Percentiles rank a stretch among this genome's conserved stretches.
These are phyloP conservation scores for Eulithis prunata DNA, from an alignment of 2,888 invertebrate species.

Conservation along the genomic window DNA sequence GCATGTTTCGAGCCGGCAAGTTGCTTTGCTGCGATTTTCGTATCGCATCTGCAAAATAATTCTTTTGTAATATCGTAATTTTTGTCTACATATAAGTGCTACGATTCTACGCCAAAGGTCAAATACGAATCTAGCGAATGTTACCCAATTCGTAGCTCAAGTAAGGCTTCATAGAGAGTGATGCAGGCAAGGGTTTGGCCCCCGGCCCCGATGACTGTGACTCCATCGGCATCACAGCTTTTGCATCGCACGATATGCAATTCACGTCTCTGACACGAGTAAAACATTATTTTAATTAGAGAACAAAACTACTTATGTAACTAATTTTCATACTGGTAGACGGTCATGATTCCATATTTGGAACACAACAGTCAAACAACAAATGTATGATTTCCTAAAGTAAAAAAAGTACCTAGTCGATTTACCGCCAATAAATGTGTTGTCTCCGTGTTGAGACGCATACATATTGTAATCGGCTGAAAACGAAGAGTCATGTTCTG, in stretches of 20 bases:
- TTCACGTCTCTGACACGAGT: constrained; percentile 85
- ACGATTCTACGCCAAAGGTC: too few species aligned
- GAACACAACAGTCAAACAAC: constrained; percentile 1
- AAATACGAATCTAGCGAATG: constrained; percentile 13
- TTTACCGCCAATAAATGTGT: constrained; percentile 27
- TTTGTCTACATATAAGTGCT: too few species aligned
- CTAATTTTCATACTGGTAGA: too few species aligned
- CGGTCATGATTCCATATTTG: background rate
- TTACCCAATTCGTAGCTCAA: constrained; percentile 89
- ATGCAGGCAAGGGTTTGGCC: constrained; percentile 82
- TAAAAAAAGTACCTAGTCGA: constrained; percentile 11
- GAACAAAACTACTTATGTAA: too few species aligned
- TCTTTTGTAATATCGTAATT: too few species aligned
- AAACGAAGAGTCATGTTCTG: constrained; percentile 30
- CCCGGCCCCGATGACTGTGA: constrained; percentile 75
- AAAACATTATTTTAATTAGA: background rate
- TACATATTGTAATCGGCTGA: constrained; percentile 24
- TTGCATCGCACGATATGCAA: constrained; percentile 91
- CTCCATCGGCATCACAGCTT: constrained; percentile 88
- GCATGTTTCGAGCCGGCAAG: constrained; percentile 74
- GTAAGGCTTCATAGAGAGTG: constrained; percentile 87
- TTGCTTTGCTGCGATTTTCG: constrained; percentile 70
- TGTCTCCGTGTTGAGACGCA: constrained; percentile 18
- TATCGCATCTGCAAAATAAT: constrained; percentile 62
- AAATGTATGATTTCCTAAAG: constrained; percentile 16